Conservation (phyloP, 2,888 invertebrate species). For the Griposia aprilina region DNA sequence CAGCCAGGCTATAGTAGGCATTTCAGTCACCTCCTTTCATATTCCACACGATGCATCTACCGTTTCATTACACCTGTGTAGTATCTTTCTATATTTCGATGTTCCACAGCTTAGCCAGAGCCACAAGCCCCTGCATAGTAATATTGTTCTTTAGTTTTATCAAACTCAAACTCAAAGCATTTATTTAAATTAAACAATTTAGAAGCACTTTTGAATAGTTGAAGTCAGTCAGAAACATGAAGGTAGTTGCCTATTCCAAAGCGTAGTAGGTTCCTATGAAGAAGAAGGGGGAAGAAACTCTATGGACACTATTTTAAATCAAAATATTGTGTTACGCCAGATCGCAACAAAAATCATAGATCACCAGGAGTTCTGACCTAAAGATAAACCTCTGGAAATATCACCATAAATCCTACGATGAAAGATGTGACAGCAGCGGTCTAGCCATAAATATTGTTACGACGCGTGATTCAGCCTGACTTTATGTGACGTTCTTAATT, state of each 20-base stretch:
- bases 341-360: not conserved
- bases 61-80: too few species aligned
- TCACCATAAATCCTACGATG: slow-evolving; percentile 51
- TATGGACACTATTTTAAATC: not conserved
- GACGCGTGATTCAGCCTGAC: slow-evolving; percentile 47
- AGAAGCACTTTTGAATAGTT: not conserved
- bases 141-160: too few species aligned
- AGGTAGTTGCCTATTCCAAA: not conserved
- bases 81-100: too few species aligned
- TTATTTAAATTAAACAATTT: not conserved
- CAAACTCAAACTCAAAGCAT: not conserved
- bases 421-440: slow-evolving; percentile 34
- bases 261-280: not conserved
- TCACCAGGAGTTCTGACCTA: not conserved
- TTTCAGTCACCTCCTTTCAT: too few species aligned
- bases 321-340: not conserved
- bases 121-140: too few species aligned
- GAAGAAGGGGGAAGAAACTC: not conserved
- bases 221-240: too few species aligned
- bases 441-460: slow-evolving; percentile 44
- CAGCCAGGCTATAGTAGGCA: too few species aligned
- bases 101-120: too few species aligned
- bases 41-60: too few species aligned
- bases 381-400: slow-evolving; percentile 19
- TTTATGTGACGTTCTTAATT: slow-evolving; percentile 63